These are phyloP conservation scores for Agapornis roseicollis DNA, from an alignment of 2,113 vertebrate genomes.

Conservation along the genomic window DNA sequence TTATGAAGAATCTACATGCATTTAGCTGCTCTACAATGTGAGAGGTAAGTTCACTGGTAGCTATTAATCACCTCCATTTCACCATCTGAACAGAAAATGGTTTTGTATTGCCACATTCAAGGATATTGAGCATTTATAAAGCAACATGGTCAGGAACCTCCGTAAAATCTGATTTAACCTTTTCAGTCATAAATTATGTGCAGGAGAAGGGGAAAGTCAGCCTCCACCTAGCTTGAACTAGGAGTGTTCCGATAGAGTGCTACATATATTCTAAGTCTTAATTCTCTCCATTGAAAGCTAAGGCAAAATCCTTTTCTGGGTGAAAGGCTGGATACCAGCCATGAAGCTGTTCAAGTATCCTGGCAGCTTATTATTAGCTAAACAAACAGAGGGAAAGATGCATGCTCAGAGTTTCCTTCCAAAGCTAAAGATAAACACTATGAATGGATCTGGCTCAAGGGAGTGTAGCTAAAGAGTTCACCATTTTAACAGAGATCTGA, in stretches of 20 bases:
- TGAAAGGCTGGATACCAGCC: slow-evolving; percentile 24
- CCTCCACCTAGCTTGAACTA: neutral
- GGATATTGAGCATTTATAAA: neutral
- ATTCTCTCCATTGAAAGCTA: neutral
- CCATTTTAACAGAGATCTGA: neutral
- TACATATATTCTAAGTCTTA: slow-evolving; percentile 1
- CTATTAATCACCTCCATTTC: neutral
- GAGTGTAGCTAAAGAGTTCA: neutral
- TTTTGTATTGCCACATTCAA: neutral
- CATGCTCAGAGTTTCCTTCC: slow-evolving; percentile 24
- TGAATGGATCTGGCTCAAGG: slow-evolving; percentile 20
- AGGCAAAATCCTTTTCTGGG: slow-evolving; percentile 1
- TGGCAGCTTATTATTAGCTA: slow-evolving; percentile 59
- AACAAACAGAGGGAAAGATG: slow-evolving; percentile 44
- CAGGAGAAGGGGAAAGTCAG: neutral
- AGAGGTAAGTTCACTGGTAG: neutral
- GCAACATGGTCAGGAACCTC: neutral
- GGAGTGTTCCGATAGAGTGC: neutral
- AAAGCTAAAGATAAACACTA: slow-evolving; percentile 33
- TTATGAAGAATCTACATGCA: neutral
- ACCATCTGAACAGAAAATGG: neutral
- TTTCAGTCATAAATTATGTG: neutral
- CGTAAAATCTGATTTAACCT: neutral
- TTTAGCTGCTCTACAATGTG: neutral
- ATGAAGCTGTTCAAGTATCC: slow-evolving; percentile 11